Conservation (phyloP, 1,140 invertebrate genomes). For the Drosophila subpulchrella region DNA sequence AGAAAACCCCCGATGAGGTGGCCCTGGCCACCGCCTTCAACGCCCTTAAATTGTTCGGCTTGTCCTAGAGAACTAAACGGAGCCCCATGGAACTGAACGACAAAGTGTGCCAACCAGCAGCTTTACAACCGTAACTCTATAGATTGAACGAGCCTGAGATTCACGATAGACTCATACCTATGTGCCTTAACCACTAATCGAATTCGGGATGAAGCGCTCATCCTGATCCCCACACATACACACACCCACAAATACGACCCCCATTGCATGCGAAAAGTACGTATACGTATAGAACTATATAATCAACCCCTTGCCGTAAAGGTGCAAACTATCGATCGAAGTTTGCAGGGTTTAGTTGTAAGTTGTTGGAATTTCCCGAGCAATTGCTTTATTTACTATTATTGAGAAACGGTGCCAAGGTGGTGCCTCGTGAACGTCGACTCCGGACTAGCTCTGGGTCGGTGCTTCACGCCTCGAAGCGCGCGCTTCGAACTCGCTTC, state of each 20-base stretch:
- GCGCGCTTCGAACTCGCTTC: slow-evolving; percentile 46
- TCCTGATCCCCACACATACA: slow-evolving; percentile 49
- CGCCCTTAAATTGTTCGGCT: slow-evolving; percentile 95
- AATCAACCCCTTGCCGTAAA: slow-evolving; percentile 27
- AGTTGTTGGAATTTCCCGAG: slow-evolving; percentile 70
- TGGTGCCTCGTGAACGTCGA: slow-evolving; percentile 52
- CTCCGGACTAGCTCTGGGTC: slow-evolving; percentile 38
- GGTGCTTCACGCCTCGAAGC: slow-evolving; percentile 59
- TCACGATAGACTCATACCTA: slow-evolving; percentile 71
- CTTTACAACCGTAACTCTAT: slow-evolving; percentile 27
- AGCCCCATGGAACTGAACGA: slow-evolving; percentile 27
- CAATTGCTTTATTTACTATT: slow-evolving; percentile 52
- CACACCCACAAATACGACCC: slow-evolving; percentile 51
- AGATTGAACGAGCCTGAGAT: slow-evolving; percentile 69
- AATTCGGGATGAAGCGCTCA: slow-evolving; percentile 63
- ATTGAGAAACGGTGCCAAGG: slow-evolving; percentile 61
- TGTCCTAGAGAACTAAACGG: slow-evolving; percentile 87
- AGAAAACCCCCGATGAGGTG: slow-evolving; percentile 94
- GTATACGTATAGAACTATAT: slow-evolving; percentile 48
- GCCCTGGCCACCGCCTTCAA: slow-evolving; percentile 96
- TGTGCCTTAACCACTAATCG: slow-evolving; percentile 77
- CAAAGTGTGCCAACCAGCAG: slow-evolving; percentile 56
- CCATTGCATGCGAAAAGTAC: slow-evolving; percentile 65
- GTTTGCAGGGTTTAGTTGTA: slow-evolving; percentile 66
- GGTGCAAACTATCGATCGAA: slow-evolving; percentile 55